Percentiles rank a stretch among this genome's conserved stretches.
phyloP scores from a whole-genome alignment of 2,888 invertebrate genomes.

The Acleris cristana region DNA sequence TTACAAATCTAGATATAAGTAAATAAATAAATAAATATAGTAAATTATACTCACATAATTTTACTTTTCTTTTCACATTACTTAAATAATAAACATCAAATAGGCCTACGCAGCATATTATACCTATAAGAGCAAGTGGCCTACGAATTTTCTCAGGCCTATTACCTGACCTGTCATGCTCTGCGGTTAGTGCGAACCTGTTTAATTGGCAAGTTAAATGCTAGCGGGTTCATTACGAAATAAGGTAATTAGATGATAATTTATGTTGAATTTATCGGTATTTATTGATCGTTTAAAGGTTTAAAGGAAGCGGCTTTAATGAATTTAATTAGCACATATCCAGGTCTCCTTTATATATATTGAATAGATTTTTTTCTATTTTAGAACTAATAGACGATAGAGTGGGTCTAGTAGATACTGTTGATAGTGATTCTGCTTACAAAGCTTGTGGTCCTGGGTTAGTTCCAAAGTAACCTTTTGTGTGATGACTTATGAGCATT shows the following conservation, averaged over 20 bases:
- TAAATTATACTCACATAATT: no score
- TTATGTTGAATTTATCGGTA: conserved; percentile 33
- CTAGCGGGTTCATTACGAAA: conserved; percentile 32
- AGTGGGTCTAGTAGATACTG: neutral
- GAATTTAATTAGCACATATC: conserved; percentile 20
- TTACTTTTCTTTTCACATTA: no score
- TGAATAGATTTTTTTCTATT: no score
- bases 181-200: conserved; percentile 26
- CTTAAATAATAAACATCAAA: no score
- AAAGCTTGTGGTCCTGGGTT: no score
- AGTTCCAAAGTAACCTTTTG: no score
- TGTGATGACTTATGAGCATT: no score
- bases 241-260: conserved; percentile 36
- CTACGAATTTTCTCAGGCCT: neutral
- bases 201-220: conserved; percentile 33
- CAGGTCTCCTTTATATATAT: no score
- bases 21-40: no score
- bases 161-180: neutral
- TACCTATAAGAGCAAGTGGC: neutral
- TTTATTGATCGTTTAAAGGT: conserved; percentile 29
- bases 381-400: neutral
- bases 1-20: no score
- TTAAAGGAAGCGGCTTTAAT: conserved; percentile 32
- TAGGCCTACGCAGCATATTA: neutral
- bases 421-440: no score